Conservation (phyloP, 2,113 vertebrate species). For the Enhydra lutris region DNA sequence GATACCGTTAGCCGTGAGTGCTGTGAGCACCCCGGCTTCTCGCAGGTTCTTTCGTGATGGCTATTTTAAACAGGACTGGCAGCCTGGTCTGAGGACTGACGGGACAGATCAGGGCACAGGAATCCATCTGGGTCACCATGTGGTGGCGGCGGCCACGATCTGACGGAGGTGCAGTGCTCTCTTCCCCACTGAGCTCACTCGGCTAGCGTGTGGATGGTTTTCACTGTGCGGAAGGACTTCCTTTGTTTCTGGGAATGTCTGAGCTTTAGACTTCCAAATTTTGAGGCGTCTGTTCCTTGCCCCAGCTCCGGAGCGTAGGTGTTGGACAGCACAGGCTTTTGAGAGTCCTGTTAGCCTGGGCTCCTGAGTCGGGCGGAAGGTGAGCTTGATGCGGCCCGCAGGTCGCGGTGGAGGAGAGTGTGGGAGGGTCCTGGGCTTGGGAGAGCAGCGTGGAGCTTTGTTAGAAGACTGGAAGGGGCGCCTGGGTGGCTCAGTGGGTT, state of each 20-base stretch:
- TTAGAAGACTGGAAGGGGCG: neutral
- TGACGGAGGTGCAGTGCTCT: fast-evolving
- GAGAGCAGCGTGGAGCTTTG: neutral
- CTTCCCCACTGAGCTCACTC: fast-evolving
- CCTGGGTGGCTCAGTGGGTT: too few species aligned
- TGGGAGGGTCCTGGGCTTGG: too few species aligned
- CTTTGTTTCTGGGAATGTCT: fast-evolving
- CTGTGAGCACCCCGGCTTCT: neutral
- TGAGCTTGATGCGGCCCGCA: fast-evolving
- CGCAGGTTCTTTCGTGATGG: neutral
- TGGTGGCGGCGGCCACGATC: fast-evolving
- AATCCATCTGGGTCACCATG: neutral
- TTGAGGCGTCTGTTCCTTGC: fast-evolving
- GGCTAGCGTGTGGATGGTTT: neutral
- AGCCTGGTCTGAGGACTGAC: neutral
- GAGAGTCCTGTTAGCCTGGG: neutral
- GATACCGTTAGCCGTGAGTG: fast-evolving
- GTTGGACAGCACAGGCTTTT: neutral
- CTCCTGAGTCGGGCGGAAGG: fast-evolving
- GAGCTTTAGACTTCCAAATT: neutral
- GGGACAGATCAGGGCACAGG: neutral
- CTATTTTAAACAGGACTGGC: neutral
- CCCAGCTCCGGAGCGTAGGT: fast-evolving
- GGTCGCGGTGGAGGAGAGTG: neutral
- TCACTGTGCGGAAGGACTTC: neutral